Conservation (phyloP, 1,140 invertebrate genomes). For the Lordiphosa stackelbergi region DNA sequence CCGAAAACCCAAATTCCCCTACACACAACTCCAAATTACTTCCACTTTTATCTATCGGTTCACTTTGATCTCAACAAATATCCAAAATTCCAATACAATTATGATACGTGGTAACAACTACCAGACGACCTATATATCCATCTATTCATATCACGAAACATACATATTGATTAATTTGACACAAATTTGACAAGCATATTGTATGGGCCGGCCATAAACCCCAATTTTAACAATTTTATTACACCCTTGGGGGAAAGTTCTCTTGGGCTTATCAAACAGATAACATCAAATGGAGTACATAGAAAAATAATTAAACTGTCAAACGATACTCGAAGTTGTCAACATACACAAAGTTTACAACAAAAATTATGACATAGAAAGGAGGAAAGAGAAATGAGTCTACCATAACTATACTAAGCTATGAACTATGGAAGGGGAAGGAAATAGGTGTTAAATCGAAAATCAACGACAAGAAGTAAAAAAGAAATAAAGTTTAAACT, state of each 20-base stretch:
- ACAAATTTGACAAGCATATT: conserved; percentile 55
- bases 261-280: conserved; percentile 16
- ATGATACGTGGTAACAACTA: background rate
- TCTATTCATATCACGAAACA: background rate
- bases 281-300: conserved; percentile 39
- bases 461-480: too few species aligned
- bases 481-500: background rate
- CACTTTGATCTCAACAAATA: background rate
- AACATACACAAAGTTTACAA: conserved; percentile 24
- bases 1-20: too few species aligned
- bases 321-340: conserved; percentile 47
- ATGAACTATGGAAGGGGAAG: background rate
- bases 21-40: too few species aligned
- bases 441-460: background rate
- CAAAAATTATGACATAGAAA: conserved; percentile 27
- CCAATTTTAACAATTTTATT: conserved; percentile 7
- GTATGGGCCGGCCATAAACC: conserved; percentile 1
- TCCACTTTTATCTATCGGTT: background rate
- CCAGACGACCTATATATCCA: conserved; percentile 7
- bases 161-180: conserved; percentile 48
- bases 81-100: conserved; percentile 1
- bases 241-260: background rate
- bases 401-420: too few species aligned
- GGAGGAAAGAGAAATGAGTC: too few species aligned
- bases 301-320: conserved; percentile 54